A percentile compares a stretch with the other conserved stretches of the same genome.
phyloP scores from a whole-genome alignment of 2,113 vertebrate genomes.

The Gnathonemus longibarbis region DNA sequence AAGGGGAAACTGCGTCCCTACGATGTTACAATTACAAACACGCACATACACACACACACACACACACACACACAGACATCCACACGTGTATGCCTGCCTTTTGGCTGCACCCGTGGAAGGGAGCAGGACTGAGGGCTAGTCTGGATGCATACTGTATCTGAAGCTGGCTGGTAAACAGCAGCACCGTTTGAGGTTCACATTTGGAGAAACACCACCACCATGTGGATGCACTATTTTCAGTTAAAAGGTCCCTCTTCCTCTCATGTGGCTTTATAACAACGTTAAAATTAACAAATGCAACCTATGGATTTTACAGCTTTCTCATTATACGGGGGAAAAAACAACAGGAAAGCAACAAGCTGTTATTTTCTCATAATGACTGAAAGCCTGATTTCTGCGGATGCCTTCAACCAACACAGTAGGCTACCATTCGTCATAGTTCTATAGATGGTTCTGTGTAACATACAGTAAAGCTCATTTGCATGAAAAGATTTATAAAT shows the following conservation, averaged over 20 bases:
- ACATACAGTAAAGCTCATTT: not conserved
- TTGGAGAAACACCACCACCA: constrained; percentile 21
- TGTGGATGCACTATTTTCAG: constrained; percentile 22
- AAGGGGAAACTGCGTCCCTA: not conserved
- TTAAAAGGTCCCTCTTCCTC: constrained; percentile 25
- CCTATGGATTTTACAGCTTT: not conserved
- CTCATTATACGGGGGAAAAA: not conserved
- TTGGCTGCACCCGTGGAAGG: not conserved
- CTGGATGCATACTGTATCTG: not conserved
- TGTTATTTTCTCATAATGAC: not conserved
- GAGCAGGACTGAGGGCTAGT: not conserved
- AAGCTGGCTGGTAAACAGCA: not conserved
- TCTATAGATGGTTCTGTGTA: not conserved
- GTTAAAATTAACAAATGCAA: not conserved
- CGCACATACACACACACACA: not conserved
- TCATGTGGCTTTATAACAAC: constrained; percentile 7
- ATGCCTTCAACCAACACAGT: not conserved
- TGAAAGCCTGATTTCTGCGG: not conserved
- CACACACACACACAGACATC: not conserved
- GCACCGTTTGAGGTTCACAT: not conserved
- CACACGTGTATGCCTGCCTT: not conserved
- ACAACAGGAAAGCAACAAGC: not conserved
- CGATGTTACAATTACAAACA: not conserved
- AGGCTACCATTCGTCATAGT: not conserved
- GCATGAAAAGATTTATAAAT: not conserved